Evolutionary conservation across 2,888 invertebrate genomes (phyloP), one percentile per base, ranked within the genome.

Genomic region (Ptilodon capucinus): DNA sequence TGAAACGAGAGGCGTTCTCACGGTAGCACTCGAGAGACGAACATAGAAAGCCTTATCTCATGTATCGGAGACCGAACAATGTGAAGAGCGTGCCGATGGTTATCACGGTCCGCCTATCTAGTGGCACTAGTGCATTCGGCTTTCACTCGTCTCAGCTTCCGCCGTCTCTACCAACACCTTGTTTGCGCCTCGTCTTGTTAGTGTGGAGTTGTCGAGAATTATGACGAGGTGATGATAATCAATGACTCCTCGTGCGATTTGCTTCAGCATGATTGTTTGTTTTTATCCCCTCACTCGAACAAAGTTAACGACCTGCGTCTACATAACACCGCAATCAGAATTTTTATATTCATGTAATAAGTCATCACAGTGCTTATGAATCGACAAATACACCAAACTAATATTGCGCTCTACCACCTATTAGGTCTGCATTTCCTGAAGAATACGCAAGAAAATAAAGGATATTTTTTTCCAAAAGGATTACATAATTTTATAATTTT

Each of bases 11-110:
- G 70, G 62, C 64, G 72, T 84, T 88, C 89, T 86, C 87, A 89
- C 89, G 86, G 89, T 85, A 85, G 89, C 88, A 79, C 75, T 77
- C 66, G 57, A 78, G 68, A 76, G 80, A 79, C 71, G 79, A 76
- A 71, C 74, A 73, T 86, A 82, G 84, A 88, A 85, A 88, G 86
- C 83, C 79, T 87, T 89, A 89, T 90, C 90, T 84, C 73, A 74
- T 74, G 77, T 84, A 89, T 87, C 86, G 79, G 78, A 79, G 77
- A 81, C 81, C 78, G 76, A 84, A 90, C 89, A 88, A 90, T 85
- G 85, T 74, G 82, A 81, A 81, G 86, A 88, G 85, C 85, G 80
- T 84, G 86, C 79, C 78, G 86, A 85, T 83, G 75, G 72, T 81
- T 88, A 91, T 89, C 89, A 74, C 71, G 67, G 68, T 68, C 73